Conservation (phyloP, 1,140 invertebrate species). For the Stenopsyche tienmushanensis region DNA sequence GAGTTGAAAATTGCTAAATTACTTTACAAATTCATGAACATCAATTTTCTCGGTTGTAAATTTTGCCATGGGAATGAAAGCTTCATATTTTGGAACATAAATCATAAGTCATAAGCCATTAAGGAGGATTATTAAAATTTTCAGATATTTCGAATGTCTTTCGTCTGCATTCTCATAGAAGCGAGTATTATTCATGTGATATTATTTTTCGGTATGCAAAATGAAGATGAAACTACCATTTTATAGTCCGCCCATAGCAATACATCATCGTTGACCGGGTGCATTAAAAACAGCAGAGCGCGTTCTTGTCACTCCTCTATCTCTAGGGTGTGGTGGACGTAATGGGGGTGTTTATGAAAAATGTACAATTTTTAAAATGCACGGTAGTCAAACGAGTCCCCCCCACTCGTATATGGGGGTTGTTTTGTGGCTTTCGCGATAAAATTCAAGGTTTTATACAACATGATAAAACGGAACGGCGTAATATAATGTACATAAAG, state of each 20-base stretch:
- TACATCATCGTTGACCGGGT: not conserved
- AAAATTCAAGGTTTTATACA: slow-evolving; percentile 25
- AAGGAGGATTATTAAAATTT: too few species aligned
- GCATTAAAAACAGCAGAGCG: not conserved
- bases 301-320: slow-evolving; percentile 19
- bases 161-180: too few species aligned
- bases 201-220: too few species aligned
- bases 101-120: too few species aligned
- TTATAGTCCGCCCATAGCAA: not conserved
- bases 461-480: slow-evolving; percentile 12
- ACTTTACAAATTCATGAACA: too few species aligned
- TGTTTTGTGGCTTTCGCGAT: slow-evolving; percentile 28
- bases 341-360: slow-evolving; percentile 18
- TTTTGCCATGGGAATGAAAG: too few species aligned
- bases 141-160: too few species aligned
- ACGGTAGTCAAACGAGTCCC: not conserved
- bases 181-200: too few species aligned
- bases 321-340: slow-evolving; percentile 21
- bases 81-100: too few species aligned
- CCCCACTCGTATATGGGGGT: slow-evolving; percentile 8
- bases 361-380: slow-evolving; percentile 20
- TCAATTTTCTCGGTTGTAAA: too few species aligned
- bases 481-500: not conserved
- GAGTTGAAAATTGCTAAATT: too few species aligned
- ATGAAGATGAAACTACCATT: too few species aligned